Evolutionary conservation across 1,140 invertebrate species (phyloP).

Genomic region (Heterodera schachtii): DNA sequence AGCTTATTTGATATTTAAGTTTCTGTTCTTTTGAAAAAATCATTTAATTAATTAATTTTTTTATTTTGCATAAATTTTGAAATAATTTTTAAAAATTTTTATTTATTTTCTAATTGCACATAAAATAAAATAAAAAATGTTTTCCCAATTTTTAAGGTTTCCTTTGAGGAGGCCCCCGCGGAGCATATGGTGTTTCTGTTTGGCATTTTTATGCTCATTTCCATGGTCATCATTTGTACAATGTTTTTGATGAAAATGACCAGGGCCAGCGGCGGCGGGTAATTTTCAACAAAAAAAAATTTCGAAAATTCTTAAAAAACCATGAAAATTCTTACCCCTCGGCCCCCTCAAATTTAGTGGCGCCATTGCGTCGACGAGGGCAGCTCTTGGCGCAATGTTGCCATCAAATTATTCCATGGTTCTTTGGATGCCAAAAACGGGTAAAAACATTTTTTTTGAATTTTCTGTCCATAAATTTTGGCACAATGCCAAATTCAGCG

Average conservation of each 20-base stretch:
- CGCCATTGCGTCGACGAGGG: background rate
- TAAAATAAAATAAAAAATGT: no score
- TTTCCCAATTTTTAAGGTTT: background rate
- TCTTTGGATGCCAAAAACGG: background rate
- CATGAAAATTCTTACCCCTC: no score
- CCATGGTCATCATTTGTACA: conserved; percentile 26
- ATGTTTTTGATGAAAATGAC: conserved; percentile 28
- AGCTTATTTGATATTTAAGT: no score
- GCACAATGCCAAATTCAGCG: background rate
- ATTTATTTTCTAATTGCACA: no score
- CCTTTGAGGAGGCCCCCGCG: conserved; percentile 10
- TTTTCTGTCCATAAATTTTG: background rate
- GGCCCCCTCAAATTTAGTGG: background rate
- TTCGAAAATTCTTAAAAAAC: no score
- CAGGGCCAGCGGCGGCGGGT: background rate
- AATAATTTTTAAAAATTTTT: no score
- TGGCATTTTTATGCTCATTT: conserved; percentile 32
- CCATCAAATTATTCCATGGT: conserved; percentile 9
- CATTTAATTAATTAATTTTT: no score
- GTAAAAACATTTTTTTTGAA: background rate
- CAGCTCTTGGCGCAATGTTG: background rate
- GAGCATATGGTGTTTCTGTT: conserved; percentile 26
- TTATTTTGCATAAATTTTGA: no score
- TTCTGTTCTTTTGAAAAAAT: no score
- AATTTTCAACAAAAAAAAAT: background rate